Evolutionary conservation across 1,140 invertebrate species (phyloP).

Genomic region (Phortica variegata): DNA sequence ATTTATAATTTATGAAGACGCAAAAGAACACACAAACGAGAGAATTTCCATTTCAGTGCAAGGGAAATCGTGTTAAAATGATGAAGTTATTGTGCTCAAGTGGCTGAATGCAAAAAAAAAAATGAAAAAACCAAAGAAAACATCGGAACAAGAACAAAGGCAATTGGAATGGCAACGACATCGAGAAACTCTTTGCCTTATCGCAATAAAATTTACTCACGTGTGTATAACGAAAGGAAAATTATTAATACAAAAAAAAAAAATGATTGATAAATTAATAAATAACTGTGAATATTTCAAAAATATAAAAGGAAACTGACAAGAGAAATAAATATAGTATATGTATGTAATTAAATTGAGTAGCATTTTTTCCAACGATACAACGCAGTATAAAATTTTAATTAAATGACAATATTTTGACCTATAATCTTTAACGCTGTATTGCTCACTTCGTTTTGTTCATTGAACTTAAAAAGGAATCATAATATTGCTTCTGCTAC

Average conservation of each 20-base stretch:
- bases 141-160: no score
- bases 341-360: no score
- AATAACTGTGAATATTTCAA: no score
- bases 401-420: no score
- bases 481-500: conserved; percentile 5
- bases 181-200: neutral
- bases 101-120: conserved; percentile 4
- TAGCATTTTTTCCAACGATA: no score
- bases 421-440: no score
- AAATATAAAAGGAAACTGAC: no score
- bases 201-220: conserved; percentile 6
- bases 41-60: conserved; percentile 32
- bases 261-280: conserved; percentile 36
- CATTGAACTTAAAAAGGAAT: conserved; percentile 1
- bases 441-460: no score
- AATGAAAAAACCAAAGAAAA: neutral
- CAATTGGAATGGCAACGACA: neutral
- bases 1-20: conserved; percentile 46
- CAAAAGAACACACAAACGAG: conserved; percentile 12
- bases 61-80: conserved; percentile 37
- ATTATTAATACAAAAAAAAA: conserved; percentile 27
- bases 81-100: conserved; percentile 20
- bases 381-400: no score
- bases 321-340: no score
- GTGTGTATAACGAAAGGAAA: conserved; percentile 4